A percentile compares a stretch with the other conserved stretches of the same genome.
Conservation (phyloP, 1,140 invertebrate genomes). For the Sycophila sp. region DNA sequence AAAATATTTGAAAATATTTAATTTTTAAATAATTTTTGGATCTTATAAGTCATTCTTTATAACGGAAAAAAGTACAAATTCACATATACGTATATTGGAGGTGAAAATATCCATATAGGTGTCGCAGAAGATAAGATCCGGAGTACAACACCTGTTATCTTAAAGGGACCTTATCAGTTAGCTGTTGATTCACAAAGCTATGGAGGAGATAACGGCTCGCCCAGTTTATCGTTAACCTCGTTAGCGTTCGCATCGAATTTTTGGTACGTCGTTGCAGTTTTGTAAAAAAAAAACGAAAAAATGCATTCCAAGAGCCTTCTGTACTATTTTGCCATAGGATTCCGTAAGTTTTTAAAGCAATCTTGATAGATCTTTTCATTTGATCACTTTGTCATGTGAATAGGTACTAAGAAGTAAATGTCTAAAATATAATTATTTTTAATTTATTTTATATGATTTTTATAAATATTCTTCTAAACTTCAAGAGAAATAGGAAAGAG, state of each 20-base stretch:
- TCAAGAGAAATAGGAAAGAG: background rate
- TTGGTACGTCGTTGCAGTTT: constrained; percentile 30
- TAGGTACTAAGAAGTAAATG: too few species aligned
- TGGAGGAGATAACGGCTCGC: constrained; percentile 13
- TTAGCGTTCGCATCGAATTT: background rate
- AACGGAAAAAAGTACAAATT: too few species aligned
- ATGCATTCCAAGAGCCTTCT: constrained; percentile 51
- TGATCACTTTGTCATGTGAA: too few species aligned
- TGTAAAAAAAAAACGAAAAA: constrained; percentile 35
- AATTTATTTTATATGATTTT: background rate
- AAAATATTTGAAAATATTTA: too few species aligned
- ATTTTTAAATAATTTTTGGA: too few species aligned
- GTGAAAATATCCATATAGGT: constrained; percentile 18
- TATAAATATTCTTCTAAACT: background rate
- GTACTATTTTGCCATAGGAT: constrained; percentile 54
- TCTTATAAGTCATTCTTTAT: background rate
- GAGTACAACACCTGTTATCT: constrained; percentile 32
- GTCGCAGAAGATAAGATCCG: constrained; percentile 8
- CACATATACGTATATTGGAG: too few species aligned
- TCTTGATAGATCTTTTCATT: too few species aligned
- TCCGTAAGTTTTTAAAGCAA: too few species aligned
- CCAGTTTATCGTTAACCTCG: constrained; percentile 7
- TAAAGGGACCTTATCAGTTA: constrained; percentile 16
- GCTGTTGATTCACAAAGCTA: constrained; percentile 29
- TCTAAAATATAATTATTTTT: too few species aligned